Percentiles rank a stretch among this genome's conserved stretches.
These are phyloP conservation scores for Aleiodes alternator DNA, from an alignment of 2,888 invertebrate genomes.

Conservation along the genomic window DNA sequence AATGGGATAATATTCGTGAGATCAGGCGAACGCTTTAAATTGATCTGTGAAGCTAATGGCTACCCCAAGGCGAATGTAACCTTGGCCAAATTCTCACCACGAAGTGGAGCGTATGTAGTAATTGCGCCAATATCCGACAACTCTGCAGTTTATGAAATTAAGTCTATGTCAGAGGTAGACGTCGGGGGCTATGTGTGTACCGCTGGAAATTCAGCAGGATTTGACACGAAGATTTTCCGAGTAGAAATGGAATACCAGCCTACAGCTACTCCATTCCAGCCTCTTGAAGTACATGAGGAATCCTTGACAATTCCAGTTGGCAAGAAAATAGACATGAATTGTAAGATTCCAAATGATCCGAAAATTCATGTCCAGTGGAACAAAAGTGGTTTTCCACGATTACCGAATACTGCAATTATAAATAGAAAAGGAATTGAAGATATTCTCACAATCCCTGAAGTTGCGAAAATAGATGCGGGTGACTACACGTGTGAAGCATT, in stretches of 20 bases:
- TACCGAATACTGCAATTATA: slow-evolving; percentile 82
- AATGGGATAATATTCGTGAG: slow-evolving; percentile 78
- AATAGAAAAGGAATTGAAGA: slow-evolving; percentile 77
- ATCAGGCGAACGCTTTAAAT: slow-evolving; percentile 82
- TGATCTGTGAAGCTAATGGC: slow-evolving; percentile 88
- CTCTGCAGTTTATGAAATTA: slow-evolving; percentile 78
- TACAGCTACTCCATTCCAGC: slow-evolving; percentile 36
- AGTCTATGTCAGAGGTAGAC: slow-evolving; percentile 78
- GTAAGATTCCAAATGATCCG: slow-evolving; percentile 71
- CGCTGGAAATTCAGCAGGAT: slow-evolving; percentile 82
- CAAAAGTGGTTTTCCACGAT: slow-evolving; percentile 65
- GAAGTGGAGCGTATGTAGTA: slow-evolving; percentile 34
- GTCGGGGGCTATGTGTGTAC: slow-evolving; percentile 85
- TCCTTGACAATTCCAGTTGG: slow-evolving; percentile 77
- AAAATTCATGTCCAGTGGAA: slow-evolving; percentile 80
- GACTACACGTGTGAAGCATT: no score
- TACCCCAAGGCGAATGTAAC: slow-evolving; percentile 86
- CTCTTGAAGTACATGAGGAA: slow-evolving; percentile 45
- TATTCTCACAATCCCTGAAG: slow-evolving; percentile 79
- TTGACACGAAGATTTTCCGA: slow-evolving; percentile 79
- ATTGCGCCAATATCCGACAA: slow-evolving; percentile 59
- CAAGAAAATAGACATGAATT: slow-evolving; percentile 79
- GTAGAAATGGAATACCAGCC: slow-evolving; percentile 56
- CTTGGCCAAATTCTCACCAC: slow-evolving; percentile 76
- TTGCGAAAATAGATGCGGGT: slow-evolving; percentile 44